Percentiles rank a stretch among this genome's conserved stretches.
Conservation (phyloP, 1,140 invertebrate genomes). For the Pristionchus pacificus region DNA sequence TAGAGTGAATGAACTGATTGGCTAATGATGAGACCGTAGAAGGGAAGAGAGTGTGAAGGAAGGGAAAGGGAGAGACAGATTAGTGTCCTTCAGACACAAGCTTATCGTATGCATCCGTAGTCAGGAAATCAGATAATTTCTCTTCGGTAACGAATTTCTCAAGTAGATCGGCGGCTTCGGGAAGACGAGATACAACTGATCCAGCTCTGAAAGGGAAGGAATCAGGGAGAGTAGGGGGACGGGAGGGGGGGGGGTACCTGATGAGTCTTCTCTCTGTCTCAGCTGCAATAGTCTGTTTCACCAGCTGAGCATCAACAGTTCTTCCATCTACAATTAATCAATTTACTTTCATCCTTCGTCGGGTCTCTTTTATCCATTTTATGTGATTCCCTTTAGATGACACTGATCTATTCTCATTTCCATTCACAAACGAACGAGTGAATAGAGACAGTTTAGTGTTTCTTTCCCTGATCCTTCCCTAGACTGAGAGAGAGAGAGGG, state of each 20-base stretch:
- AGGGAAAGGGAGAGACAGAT: too few relatives aligned
- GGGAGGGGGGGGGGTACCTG: not conserved
- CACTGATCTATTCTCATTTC: too few relatives aligned
- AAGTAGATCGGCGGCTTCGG: constrained; percentile 53
- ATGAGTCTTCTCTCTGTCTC: constrained; percentile 54
- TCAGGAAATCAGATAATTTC: constrained; percentile 53
- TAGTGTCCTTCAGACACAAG: constrained; percentile 51
- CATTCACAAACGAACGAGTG: too few relatives aligned
- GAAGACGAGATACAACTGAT: constrained; percentile 54
- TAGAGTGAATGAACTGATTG: too few relatives aligned
- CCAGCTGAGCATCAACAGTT: constrained; percentile 45
- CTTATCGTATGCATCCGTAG: constrained; percentile 49
- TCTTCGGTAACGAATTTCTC: constrained; percentile 53
- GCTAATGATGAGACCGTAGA: too few relatives aligned
- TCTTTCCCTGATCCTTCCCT: too few relatives aligned
- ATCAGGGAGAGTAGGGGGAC: not conserved
- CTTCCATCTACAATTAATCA: constrained; percentile 43
- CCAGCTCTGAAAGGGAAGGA: constrained; percentile 37
- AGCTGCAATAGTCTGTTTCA: constrained; percentile 55
- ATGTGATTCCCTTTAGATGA: too few relatives aligned
- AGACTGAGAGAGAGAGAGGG: too few relatives aligned
- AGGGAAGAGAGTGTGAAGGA: too few relatives aligned
- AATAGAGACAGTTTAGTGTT: too few relatives aligned
- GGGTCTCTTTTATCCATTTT: too few relatives aligned
- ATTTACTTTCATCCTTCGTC: too few relatives aligned